Base-by-base conservation (phyloP, 1,140 invertebrate genomes). In the Zaprionus capensis region DNA sequence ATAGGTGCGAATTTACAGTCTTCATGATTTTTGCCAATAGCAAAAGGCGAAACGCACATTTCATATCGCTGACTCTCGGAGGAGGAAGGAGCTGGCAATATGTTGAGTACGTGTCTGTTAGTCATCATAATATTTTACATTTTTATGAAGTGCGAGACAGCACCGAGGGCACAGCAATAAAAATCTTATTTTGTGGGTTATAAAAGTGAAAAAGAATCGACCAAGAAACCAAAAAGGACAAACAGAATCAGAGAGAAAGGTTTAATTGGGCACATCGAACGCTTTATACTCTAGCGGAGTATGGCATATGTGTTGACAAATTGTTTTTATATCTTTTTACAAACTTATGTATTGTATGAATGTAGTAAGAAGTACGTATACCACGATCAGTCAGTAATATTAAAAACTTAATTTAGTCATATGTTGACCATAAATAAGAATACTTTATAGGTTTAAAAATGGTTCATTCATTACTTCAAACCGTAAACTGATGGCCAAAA, bases 121-220 rank as follows among this genome's bases (percentile, higher is more conserved):
- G 79, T 83, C 83, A 87, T 88, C 85, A 90, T 78, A 85, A 90
- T 90, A 90, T 90, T 90, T 90, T 90, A 90, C 85, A 90, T 90
- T 90, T 90, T 90, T 90, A 90, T 90, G 85, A 90, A 90, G 86
- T 90, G 81, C 82, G 70, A 90, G 78, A 75, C 71, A 71, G 44
- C 70, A 81, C 82, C 74, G 68, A 72, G 67, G 78, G 65, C 78
- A 57, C 36, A 53, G 85, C 85, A 90, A 85, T 90, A 90, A 90
- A 90, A 90, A 90, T 90, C 86, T 78, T 90, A 85, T 85, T 85
- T 82, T 85, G 85, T 82, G 86, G 85, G 86, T 85, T 90, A 68
- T 90, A 90, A 90, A 86, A 90, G 76, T 77, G 85, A 76, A 61
- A 59, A 78, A 70, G 55, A 68, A 58, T 65, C 55, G 38, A 49